Evolutionary conservation across 1,140 invertebrate genomes (phyloP).

Genomic region (Bemisia tabaci): DNA sequence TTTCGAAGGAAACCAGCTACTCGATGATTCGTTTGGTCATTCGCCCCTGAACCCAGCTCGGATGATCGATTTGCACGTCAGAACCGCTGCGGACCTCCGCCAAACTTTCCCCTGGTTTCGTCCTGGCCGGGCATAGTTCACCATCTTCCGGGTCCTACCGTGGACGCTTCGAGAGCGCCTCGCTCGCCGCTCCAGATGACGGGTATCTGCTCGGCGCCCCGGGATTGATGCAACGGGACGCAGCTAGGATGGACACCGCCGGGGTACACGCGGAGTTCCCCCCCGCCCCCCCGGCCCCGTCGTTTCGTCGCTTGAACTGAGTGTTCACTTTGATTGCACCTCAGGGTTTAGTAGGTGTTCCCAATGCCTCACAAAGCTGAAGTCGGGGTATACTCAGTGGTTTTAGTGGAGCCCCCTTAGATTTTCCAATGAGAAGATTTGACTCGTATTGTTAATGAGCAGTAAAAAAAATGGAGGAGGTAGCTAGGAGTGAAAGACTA

Average conservation of each 20-base stretch:
- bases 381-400: no score
- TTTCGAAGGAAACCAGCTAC: constrained; percentile 80
- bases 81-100: constrained; percentile 54
- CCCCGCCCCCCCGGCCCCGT: constrained; percentile 31
- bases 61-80: constrained; percentile 56
- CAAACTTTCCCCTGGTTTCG: constrained; percentile 74
- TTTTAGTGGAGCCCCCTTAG: no score
- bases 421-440: no score
- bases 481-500: no score
- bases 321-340: constrained; percentile 19
- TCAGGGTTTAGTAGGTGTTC: no score
- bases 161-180: constrained; percentile 39
- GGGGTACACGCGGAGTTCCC: no score
- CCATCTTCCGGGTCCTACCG: constrained; percentile 67
- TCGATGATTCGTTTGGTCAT: constrained; percentile 85
- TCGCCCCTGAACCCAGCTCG: constrained; percentile 76
- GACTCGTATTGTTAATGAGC: no score
- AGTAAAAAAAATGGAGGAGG: no score
- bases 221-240: constrained; percentile 23
- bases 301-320: constrained; percentile 2
- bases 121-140: constrained; percentile 75
- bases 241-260: no score
- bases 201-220: constrained; percentile 33
- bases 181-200: constrained; percentile 26
- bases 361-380: constrained; percentile 68